phyloP scores from a whole-genome alignment of 1,140 invertebrate genomes.

The Heliconius eleuchia region DNA sequence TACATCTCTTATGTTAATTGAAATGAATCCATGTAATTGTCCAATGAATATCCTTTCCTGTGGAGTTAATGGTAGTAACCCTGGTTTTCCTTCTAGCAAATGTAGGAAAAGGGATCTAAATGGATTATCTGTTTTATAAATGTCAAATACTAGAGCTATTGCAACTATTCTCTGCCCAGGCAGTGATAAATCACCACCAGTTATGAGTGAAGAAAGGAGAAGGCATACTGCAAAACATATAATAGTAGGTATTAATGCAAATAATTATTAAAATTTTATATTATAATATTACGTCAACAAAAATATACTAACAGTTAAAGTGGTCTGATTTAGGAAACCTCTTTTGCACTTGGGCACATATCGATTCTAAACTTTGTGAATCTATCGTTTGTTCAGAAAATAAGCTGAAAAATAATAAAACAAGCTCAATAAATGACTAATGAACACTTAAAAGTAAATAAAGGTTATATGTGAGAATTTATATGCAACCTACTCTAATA shows the following conservation, averaged over 20 bases:
- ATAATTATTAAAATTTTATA: neutral
- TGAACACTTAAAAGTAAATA: slow-evolving; percentile 9
- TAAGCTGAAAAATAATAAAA: slow-evolving; percentile 65
- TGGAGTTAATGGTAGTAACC: slow-evolving; percentile 60
- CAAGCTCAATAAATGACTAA: slow-evolving; percentile 28
- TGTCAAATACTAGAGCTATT: slow-evolving; percentile 87
- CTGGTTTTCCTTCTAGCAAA: slow-evolving; percentile 72
- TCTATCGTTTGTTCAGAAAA: slow-evolving; percentile 80
- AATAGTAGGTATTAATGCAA: neutral
- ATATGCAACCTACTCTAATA: slow-evolving; percentile 67
- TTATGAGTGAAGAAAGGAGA: slow-evolving; percentile 73
- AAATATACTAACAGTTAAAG: slow-evolving; percentile 84
- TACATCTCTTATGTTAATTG: slow-evolving; percentile 75
- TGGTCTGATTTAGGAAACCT: slow-evolving; percentile 88
- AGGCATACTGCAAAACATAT: slow-evolving; percentile 66
- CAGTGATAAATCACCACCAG: slow-evolving; percentile 73
- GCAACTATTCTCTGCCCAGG: slow-evolving; percentile 86
- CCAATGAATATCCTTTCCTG: slow-evolving; percentile 75
- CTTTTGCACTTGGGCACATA: slow-evolving; percentile 85
- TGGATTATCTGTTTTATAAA: slow-evolving; percentile 85
- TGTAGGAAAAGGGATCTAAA: slow-evolving; percentile 75
- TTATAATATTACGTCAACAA: slow-evolving; percentile 13
- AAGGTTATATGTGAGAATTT: slow-evolving; percentile 25
- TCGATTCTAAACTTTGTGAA: slow-evolving; percentile 74
- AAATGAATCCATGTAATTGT: slow-evolving; percentile 66